Evolutionary conservation across 1,140 invertebrate genomes (phyloP), one percentile per base, ranked within the genome.

Genomic region (Proctacanthus coquilletti): DNA sequence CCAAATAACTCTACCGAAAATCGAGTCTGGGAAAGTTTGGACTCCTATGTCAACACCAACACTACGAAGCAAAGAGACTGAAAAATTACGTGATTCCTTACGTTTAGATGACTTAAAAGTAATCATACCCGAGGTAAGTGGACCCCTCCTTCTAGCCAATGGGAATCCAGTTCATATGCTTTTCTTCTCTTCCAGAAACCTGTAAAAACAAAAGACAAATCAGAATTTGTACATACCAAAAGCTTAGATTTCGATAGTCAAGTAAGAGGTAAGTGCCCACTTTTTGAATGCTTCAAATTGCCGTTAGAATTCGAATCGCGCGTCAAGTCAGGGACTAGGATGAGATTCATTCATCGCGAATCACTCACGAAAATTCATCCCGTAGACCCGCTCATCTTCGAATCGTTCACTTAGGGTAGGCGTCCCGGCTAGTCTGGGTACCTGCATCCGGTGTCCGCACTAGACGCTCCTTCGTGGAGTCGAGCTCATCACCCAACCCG

Each of bases 211-310:
- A 35, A 36, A 19, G 21, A 37, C 19, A 41, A 41, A 36, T 30
- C 41, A 10, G 41, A 42, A 27, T 42, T 42, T 39, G 29, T 32
- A 23, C 41, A 42, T 25, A 42, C 41, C 4, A 42, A 42, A 42
- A 42, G 41, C 20, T 39, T 42, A 36, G 41, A 42, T 39, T 42
- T 42, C 18, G 41, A 42, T 41, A 32, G 17, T 23, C 33, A 36
- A 32, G 10, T 21, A 31, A 42, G 38, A 42, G 34, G 40, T 41
- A 36, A 31, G 29, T 36, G n/a, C n/a, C n/a, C n/a, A n/a, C n/a
- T n/a, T n/a, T n/a, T n/a, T n/a, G n/a, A n/a, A n/a, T n/a, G n/a
- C n/a, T n/a, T n/a, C n/a, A n/a, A n/a, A n/a, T n/a, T n/a, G n/a
- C n/a, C n/a, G n/a, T n/a, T n/a, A n/a, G n/a, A n/a, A n/a, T n/a